Evolutionary conservation across 2,888 invertebrate genomes (phyloP).

Genomic region (Poecilus cupreus): DNA sequence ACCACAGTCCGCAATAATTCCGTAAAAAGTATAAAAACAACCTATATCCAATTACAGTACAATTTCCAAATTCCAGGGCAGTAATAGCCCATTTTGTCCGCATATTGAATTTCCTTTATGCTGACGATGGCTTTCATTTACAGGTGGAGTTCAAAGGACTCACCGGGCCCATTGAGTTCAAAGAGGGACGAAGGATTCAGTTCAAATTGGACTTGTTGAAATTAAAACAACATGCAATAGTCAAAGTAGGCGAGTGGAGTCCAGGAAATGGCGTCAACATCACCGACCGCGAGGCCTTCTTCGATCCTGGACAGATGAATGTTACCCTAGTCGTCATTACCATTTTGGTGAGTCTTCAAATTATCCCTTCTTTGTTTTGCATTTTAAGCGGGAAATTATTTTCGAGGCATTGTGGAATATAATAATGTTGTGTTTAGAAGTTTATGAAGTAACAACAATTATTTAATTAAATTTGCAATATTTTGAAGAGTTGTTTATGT

Average conservation of each 20-base stretch:
- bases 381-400: too few species aligned
- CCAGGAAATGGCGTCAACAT: constrained; percentile 81
- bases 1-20: not conserved
- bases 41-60: not conserved
- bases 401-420: too few species aligned
- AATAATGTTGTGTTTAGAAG: too few species aligned
- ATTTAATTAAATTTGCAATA: too few species aligned
- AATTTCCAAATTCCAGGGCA: not conserved
- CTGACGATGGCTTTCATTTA: constrained; percentile 43
- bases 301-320: constrained; percentile 82
- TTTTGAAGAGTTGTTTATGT: too few species aligned
- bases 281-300: constrained; percentile 82
- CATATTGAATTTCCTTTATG: constrained; percentile 7
- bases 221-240: constrained; percentile 82
- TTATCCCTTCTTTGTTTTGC: too few species aligned
- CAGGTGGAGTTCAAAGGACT: constrained; percentile 88
- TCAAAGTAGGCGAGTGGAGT: constrained; percentile 86
- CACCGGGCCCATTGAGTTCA: constrained; percentile 87
- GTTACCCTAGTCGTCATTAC: constrained; percentile 86
- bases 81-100: constrained; percentile 10
- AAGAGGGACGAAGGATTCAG: constrained; percentile 84
- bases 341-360: constrained; percentile 78
- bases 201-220: constrained; percentile 86
- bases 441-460: too few species aligned
- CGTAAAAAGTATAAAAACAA: not conserved